Percentiles rank a stretch among this genome's conserved stretches.
Conservation (phyloP, 2,888 invertebrate species). For the Agonopterix heracliana region DNA sequence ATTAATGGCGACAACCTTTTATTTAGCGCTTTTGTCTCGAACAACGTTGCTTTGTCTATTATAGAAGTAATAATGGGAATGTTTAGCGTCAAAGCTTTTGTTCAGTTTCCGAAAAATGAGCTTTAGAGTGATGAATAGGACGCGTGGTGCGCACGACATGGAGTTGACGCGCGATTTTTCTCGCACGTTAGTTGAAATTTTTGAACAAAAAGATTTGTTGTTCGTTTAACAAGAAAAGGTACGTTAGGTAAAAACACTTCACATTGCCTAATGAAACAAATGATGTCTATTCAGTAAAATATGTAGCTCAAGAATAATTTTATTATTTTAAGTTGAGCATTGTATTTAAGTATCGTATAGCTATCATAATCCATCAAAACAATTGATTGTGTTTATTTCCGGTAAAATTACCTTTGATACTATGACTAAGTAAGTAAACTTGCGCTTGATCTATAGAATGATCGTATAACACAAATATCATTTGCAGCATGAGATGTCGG, state of each 20-base stretch:
- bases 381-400: too few relatives aligned
- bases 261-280: too few relatives aligned
- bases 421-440: too few relatives aligned
- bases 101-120: constrained; percentile 53
- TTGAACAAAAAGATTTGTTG: constrained; percentile 27
- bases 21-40: constrained; percentile 62
- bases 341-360: too few relatives aligned
- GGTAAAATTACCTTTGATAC: too few relatives aligned
- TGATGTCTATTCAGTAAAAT: too few relatives aligned
- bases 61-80: constrained; percentile 66
- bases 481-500: constrained; percentile 18
- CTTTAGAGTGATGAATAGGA: constrained; percentile 51
- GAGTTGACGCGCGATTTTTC: constrained; percentile 55
- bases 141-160: constrained; percentile 62
- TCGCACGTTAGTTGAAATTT: constrained; percentile 55
- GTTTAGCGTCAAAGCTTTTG: constrained; percentile 71
- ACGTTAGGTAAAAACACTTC: too few relatives aligned
- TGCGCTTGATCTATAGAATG: too few relatives aligned
- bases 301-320: neutral
- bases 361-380: too few relatives aligned
- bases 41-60: constrained; percentile 70
- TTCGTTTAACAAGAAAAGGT: constrained; percentile 5
- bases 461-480: too few relatives aligned
- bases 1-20: constrained; percentile 72
- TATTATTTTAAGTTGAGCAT: neutral